Percentiles rank a stretch among this genome's conserved stretches.
These are phyloP conservation scores for Eupeodes latifasciatus DNA, from an alignment of 2,888 invertebrate genomes.

Conservation along the genomic window DNA sequence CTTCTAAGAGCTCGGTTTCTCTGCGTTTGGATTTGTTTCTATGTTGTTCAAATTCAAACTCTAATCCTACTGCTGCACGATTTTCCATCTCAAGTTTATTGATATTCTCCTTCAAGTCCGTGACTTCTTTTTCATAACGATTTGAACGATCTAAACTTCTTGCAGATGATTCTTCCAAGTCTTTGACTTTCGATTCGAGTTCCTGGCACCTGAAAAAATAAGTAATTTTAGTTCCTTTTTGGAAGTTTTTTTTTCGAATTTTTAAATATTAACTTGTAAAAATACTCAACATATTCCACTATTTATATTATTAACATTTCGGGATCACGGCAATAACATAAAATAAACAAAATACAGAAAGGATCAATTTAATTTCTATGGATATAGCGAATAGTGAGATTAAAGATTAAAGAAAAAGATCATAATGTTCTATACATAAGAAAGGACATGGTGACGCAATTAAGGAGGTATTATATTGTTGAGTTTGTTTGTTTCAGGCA, in stretches of 20 bases:
- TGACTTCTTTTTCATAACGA: conserved; percentile 84
- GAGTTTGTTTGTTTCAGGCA: too few species aligned
- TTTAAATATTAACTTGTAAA: not conserved
- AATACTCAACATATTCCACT: not conserved
- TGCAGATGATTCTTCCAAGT: conserved; percentile 78
- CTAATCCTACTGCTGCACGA: conserved; percentile 81
- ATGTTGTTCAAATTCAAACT: conserved; percentile 85
- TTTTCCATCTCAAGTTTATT: conserved; percentile 80
- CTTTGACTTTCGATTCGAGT: conserved; percentile 47
- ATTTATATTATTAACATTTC: too few species aligned
- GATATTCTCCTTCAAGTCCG: conserved; percentile 77
- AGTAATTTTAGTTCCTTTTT: too few species aligned
- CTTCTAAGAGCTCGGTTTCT: conserved; percentile 85
- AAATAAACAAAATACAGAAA: too few species aligned
- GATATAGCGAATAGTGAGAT: too few species aligned
- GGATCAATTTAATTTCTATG: too few species aligned
- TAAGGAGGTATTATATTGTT: too few species aligned
- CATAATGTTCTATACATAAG: too few species aligned
- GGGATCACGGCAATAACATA: too few species aligned
- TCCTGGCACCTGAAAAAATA: conserved; percentile 64
- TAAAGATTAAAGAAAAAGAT: too few species aligned
- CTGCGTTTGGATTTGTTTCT: conserved; percentile 85
- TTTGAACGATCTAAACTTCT: conserved; percentile 84
- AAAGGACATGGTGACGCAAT: too few species aligned
- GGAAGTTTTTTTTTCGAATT: conserved; percentile 12